Evolutionary conservation across 2,113 vertebrate genomes (phyloP).

Genomic region (Esox niger): DNA sequence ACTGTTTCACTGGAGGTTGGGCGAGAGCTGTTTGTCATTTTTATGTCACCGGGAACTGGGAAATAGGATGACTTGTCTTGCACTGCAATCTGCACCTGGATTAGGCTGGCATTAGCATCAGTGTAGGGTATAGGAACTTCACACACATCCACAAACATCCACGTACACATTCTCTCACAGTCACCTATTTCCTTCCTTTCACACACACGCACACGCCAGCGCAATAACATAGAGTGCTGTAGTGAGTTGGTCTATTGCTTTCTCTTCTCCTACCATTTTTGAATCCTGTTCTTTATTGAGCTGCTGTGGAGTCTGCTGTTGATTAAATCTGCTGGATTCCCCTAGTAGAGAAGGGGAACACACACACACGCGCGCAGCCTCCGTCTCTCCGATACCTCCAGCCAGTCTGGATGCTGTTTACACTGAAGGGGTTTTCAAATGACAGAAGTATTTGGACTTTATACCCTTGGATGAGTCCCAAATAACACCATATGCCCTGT

Average conservation of each 20-base stretch:
- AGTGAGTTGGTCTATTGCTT: constrained; percentile 66
- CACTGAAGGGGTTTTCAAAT: too few species aligned
- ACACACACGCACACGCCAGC: constrained; percentile 15
- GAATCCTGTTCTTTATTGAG: constrained; percentile 71
- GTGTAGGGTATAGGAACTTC: not conserved
- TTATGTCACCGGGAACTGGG: constrained; percentile 19
- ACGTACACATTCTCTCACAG: not conserved
- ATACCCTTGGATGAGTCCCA: too few species aligned
- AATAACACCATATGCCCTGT: too few species aligned
- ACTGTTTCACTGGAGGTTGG: not conserved
- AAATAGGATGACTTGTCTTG: too few species aligned
- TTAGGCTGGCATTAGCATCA: not conserved
- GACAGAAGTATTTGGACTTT: too few species aligned
- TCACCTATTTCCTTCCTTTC: too few species aligned
- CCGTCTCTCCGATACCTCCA: not conserved
- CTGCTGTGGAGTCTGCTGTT: constrained; percentile 64
- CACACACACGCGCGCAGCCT: not conserved
- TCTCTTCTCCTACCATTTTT: constrained; percentile 58
- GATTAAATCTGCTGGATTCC: constrained; percentile 67
- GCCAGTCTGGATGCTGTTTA: too few species aligned
- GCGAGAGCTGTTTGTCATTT: constrained; percentile 43
- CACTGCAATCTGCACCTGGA: not conserved
- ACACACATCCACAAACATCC: constrained; percentile 1
- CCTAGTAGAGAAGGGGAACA: constrained; percentile 45
- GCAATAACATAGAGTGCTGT: constrained; percentile 13